These are phyloP conservation scores for Malacoctenus gilli DNA, from an alignment of 2,797 vertebrate genomes.

Conservation along the genomic window DNA sequence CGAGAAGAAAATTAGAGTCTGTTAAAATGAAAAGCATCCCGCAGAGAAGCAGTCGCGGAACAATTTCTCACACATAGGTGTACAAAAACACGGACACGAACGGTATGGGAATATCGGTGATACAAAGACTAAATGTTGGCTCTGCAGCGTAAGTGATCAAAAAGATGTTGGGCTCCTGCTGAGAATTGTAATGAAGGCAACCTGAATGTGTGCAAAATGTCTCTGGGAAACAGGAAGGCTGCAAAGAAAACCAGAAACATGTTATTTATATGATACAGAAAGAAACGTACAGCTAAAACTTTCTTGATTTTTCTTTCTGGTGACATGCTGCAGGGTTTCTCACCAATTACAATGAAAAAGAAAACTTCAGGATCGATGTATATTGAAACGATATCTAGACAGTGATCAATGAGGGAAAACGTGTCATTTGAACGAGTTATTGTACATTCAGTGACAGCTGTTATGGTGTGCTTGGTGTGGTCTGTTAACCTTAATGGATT, in stretches of 20 bases:
- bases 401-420: no score
- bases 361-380: no score
- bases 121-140: slow-evolving; percentile 5
- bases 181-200: slow-evolving; percentile 43
- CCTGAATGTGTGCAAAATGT: slow-evolving; percentile 22
- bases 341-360: not conserved
- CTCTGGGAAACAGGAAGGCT: not conserved
- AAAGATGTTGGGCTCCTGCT: slow-evolving; percentile 37
- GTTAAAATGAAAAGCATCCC: slow-evolving; percentile 37
- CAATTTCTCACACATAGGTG: slow-evolving; percentile 28
- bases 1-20: slow-evolving; percentile 21
- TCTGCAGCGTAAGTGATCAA: slow-evolving; percentile 31
- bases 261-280: not conserved
- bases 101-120: not conserved
- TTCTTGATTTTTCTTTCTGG: not conserved
- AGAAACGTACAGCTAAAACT: slow-evolving; percentile 9
- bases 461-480: no score
- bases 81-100: slow-evolving; percentile 12
- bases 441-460: no score
- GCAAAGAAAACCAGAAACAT: slow-evolving; percentile 1
- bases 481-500: no score
- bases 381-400: no score
- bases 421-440: no score
- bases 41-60: slow-evolving; percentile 25
- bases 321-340: not conserved